Base-by-base conservation (phyloP, 2,113 vertebrate genomes). In the Stictonetta naevosa region DNA sequence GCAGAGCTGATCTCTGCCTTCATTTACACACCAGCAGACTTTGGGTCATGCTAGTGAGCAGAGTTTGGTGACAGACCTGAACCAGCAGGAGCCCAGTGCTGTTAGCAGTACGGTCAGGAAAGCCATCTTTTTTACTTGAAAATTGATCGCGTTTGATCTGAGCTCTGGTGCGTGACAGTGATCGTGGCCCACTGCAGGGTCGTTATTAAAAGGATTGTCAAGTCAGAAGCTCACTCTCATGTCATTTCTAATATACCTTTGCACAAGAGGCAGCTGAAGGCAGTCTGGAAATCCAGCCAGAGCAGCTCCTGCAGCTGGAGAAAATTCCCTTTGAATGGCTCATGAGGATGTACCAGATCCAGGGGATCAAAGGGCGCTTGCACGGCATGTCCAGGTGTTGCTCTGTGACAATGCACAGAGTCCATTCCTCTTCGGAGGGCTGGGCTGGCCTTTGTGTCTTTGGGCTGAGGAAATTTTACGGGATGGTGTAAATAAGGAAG, bases 181-280 rank as follows among this genome's bases (percentile, higher is more conserved):
- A 53, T 28, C 6, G 11, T 23, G 80, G 64, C 58, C 59, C 28
- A 13, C 44, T 40, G 22, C 42, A 64, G 44, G 52, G 59, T 75
- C 3, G 2, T 56, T 68, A 33, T 26, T 50, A 50, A 64, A 92
- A 83, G 28, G 29, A 38, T 26, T 92, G 85, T 79, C 42, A 60
- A 59, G 63, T 8, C 71, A 88, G 53, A 68, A 79, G 5, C 14
- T 69, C 63, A 22, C 40, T 73, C 83, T 63, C 13, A 69, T 44
- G 72, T 29, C 14, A 64, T 64, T 90, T 94, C 82, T 53, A 69
- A 52, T 42, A 15, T 12, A 34, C 28, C 83, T 93, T 79, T 92
- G 25, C 62, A 77, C 62, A 73, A 50, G 34, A 58, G n/a, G 75
- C 3, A 11, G 84, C 68, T 88, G 42, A 9, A 16, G 67, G 23